These are phyloP conservation scores for Microctenopoma steveboyesi DNA, from an alignment of 2,797 vertebrate species.

Conservation along the genomic window DNA sequence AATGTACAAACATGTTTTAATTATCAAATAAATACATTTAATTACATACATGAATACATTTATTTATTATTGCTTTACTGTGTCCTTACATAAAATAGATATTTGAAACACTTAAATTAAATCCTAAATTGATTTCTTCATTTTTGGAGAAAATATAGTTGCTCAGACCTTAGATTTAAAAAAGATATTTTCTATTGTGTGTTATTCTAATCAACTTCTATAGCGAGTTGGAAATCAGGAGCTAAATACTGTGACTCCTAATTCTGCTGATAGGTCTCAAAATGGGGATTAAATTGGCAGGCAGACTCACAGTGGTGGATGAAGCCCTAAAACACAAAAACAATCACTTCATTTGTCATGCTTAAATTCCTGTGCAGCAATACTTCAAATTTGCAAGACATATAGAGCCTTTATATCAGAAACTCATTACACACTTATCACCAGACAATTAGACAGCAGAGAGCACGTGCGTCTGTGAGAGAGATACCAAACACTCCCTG, in stretches of 20 bases:
- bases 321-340: conserved; percentile 55
- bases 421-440: conserved; percentile 78
- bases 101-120: conserved; percentile 33
- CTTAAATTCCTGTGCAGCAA: conserved; percentile 60
- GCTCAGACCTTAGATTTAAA: conserved; percentile 7
- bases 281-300: conserved; percentile 42
- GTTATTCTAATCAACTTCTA: conserved; percentile 29
- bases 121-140: conserved; percentile 6
- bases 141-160: conserved; percentile 29
- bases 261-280: conserved; percentile 26
- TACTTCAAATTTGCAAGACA: conserved; percentile 66
- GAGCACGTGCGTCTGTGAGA: conserved; percentile 43
- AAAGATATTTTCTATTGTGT: conserved; percentile 4
- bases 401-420: conserved; percentile 57
- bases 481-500: conserved; percentile 41
- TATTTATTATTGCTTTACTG: conserved; percentile 36
- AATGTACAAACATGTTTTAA: conserved; percentile 44
- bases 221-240: conserved; percentile 25
- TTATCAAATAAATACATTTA: conserved; percentile 17
- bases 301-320: conserved; percentile 28
- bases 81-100: conserved; percentile 26
- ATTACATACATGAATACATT: no score
- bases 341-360: conserved; percentile 68
- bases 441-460: conserved; percentile 63
- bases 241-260: conserved; percentile 6